These are phyloP conservation scores for Propithecus deckenii DNA, from an alignment of 2,797 vertebrate genomes.

Conservation along the genomic window DNA sequence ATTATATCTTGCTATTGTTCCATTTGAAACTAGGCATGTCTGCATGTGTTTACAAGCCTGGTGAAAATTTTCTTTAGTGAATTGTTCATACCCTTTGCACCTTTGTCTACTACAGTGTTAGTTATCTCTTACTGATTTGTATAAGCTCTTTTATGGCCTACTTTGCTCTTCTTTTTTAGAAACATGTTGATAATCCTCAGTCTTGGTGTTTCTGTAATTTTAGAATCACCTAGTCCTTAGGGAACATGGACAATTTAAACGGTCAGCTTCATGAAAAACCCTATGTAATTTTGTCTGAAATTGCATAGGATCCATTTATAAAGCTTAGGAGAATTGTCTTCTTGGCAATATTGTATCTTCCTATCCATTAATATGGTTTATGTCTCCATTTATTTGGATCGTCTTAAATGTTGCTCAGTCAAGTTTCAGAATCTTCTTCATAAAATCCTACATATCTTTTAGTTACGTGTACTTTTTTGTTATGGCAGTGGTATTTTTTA, in stretches of 20 bases:
- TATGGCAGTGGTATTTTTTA: not conserved
- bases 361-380: not conserved
- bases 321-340: not conserved
- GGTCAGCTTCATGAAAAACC: not conserved
- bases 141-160: not conserved
- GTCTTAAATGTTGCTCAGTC: not conserved
- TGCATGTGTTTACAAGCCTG: not conserved
- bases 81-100: not conserved
- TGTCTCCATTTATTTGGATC: not conserved
- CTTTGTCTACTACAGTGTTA: not conserved
- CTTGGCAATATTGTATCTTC: not conserved
- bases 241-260: not conserved
- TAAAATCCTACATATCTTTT: not conserved
- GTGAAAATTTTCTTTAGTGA: not conserved
- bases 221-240: not conserved
- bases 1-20: not conserved
- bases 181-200: not conserved
- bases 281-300: not conserved
- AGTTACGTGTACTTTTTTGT: not conserved
- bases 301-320: not conserved
- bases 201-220: not conserved
- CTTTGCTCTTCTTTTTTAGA: not conserved
- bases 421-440: slow-evolving; percentile 1
- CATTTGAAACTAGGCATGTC: not conserved
- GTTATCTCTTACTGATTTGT: not conserved